Evolutionary conservation across 2,797 vertebrate species (phyloP).

Genomic region (Channa striata): DNA sequence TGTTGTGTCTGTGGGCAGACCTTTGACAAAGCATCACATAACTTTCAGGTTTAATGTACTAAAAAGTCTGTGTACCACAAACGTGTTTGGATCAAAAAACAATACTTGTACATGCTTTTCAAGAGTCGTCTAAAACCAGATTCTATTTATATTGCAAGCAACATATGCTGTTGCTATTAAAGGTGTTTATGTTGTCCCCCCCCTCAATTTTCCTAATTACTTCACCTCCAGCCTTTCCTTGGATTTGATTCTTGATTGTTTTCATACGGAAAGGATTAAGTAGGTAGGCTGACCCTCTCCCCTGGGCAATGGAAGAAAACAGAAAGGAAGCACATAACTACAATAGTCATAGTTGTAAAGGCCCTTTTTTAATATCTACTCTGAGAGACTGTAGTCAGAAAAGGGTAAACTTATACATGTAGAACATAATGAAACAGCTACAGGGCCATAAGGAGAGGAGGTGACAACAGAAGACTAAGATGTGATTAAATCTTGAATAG

Average conservation of each 20-base stretch:
- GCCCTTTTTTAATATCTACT: constrained; percentile 2
- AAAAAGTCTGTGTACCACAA: constrained; percentile 1
- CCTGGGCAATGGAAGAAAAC: constrained; percentile 32
- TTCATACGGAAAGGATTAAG: constrained; percentile 58
- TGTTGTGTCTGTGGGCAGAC: background rate
- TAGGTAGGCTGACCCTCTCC: constrained; percentile 28
- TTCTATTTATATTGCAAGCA: constrained; percentile 3
- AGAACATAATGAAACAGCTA: constrained; percentile 9
- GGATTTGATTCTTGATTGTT: constrained; percentile 51
- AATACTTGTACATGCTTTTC: background rate
- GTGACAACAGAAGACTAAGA: background rate
- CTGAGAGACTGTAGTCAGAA: background rate
- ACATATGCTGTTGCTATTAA: constrained; percentile 10
- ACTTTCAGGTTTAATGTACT: constrained; percentile 3
- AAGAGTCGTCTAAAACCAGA: constrained; percentile 1
- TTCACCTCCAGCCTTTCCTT: constrained; percentile 36
- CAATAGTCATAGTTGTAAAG: constrained; percentile 22
- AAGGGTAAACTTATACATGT: background rate
- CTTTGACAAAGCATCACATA: background rate
- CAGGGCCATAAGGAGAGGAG: background rate
- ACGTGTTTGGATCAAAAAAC: background rate
- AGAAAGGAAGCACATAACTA: constrained; percentile 23
- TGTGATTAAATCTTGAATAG: constrained; percentile 18
- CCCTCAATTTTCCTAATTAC: constrained; percentile 3
- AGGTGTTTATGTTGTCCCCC: background rate